These are phyloP conservation scores for Sakesphorus luctuosus DNA, from an alignment of 2,113 vertebrate genomes.

Conservation along the genomic window DNA sequence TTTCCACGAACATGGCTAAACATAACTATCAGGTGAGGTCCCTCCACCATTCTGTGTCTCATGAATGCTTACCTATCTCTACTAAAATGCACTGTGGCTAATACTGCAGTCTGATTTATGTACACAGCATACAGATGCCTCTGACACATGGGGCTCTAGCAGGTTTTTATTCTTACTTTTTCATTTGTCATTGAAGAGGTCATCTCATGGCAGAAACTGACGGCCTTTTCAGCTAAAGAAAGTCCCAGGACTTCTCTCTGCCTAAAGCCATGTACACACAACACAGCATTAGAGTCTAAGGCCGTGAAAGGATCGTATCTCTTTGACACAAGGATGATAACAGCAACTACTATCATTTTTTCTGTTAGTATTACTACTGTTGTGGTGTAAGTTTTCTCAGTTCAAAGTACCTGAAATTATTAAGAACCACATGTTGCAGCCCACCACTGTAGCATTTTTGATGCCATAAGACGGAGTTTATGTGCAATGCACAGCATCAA, in stretches of 20 bases:
- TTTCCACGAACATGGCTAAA: not conserved
- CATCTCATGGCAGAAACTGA: not conserved
- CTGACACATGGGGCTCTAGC: not conserved
- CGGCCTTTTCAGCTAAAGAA: not conserved
- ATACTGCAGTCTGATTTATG: not conserved
- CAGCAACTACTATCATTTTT: not conserved
- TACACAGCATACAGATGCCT: not conserved
- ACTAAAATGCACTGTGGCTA: not conserved
- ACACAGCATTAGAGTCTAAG: not conserved
- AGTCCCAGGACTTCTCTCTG: not conserved
- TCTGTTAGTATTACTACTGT: not conserved
- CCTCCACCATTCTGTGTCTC: not conserved
- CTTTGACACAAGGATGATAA: not conserved
- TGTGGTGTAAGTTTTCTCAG: rapidly evolving
- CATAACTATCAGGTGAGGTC: not conserved
- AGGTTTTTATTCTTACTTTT: not conserved
- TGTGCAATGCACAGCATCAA: not conserved
- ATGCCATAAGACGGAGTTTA: not conserved
- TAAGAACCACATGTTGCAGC: not conserved
- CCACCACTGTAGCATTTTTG: not conserved
- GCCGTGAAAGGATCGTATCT: not conserved
- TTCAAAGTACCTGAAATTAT: not conserved
- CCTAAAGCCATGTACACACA: not conserved
- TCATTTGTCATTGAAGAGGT: not conserved
- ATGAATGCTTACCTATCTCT: not conserved